A percentile compares a stretch with the other conserved stretches of the same genome.
phyloP scores from a whole-genome alignment of 2,888 invertebrate genomes.

The Rhogogaster chlorosoma region DNA sequence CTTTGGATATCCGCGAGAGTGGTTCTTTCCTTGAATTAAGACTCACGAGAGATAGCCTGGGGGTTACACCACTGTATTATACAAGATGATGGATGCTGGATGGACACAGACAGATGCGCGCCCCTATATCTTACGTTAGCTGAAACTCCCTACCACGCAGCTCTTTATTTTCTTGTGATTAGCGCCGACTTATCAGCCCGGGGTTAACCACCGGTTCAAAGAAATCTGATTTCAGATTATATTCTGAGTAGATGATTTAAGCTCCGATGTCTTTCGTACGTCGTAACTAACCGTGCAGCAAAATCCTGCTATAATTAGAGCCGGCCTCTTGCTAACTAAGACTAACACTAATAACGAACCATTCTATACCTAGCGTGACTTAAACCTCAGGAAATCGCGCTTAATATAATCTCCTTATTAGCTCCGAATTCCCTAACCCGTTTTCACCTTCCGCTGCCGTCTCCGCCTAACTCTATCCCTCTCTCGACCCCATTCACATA shows the following conservation, averaged over 20 bases:
- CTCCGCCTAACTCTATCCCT: conserved; percentile 55
- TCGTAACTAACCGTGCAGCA: not conserved
- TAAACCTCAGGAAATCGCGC: conserved; percentile 62
- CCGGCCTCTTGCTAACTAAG: conserved; percentile 36
- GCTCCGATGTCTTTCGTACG: not conserved
- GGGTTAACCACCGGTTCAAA: not conserved
- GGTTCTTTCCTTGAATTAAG: conserved; percentile 1
- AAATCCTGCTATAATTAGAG: conserved; percentile 57
- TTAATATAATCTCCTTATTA: conserved; percentile 68
- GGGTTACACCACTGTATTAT: conserved; percentile 28
- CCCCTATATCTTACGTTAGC: not conserved
- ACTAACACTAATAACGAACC: conserved; percentile 62
- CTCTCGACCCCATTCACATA: conserved; percentile 45
- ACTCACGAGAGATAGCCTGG: conserved; percentile 21
- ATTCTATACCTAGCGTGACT: conserved; percentile 57
- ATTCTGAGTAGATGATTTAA: not conserved
- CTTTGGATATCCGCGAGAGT: not conserved
- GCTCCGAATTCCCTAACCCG: conserved; percentile 49
- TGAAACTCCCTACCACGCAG: not conserved
- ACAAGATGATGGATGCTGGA: conserved; percentile 47
- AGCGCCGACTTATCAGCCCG: conserved; percentile 3
- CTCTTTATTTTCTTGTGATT: conserved; percentile 17
- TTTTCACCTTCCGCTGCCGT: conserved; percentile 35
- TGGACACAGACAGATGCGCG: conserved; percentile 38
- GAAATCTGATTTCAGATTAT: not conserved